Conservation (phyloP, 2,888 invertebrate species). For the Drosophila helvetica region DNA sequence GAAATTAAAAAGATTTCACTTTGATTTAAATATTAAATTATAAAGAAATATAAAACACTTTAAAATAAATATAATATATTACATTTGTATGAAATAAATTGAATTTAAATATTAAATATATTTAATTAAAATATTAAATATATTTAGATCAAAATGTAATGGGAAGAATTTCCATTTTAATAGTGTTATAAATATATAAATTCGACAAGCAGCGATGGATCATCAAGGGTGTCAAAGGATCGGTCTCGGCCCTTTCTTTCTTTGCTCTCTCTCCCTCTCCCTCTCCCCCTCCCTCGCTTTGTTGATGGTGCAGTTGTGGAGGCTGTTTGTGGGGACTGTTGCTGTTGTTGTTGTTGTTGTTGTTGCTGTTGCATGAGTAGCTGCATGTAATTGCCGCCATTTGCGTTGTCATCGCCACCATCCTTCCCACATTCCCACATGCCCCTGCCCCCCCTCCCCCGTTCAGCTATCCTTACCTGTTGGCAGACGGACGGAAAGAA, state of each 20-base stretch:
- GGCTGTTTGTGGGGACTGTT: slow-evolving; percentile 26
- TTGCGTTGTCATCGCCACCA: slow-evolving; percentile 64
- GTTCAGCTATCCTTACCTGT: slow-evolving; percentile 26
- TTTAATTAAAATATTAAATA: no score
- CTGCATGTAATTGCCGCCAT: slow-evolving; percentile 77
- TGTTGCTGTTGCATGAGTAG: slow-evolving; percentile 45
- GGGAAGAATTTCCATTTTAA: no score
- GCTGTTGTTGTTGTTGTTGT: slow-evolving; percentile 42
- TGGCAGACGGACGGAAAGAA: slow-evolving; percentile 35
- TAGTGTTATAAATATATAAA: no score
- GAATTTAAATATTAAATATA: no score
- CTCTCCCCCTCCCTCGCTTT: not conserved
- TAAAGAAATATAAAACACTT: no score
- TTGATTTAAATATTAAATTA: no score
- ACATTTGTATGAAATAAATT: no score
- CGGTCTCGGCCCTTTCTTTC: not conserved
- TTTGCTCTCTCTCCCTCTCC: not conserved
- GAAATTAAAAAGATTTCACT: no score
- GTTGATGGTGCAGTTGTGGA: not conserved
- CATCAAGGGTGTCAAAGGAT: not conserved
- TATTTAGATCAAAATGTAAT: no score
- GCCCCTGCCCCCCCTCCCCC: not conserved
- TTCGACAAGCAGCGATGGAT: no score
- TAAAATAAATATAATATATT: no score
- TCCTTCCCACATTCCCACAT: not conserved